Evolutionary conservation across 2,113 vertebrate genomes (phyloP).

Genomic region (Australoheros scitulus): DNA sequence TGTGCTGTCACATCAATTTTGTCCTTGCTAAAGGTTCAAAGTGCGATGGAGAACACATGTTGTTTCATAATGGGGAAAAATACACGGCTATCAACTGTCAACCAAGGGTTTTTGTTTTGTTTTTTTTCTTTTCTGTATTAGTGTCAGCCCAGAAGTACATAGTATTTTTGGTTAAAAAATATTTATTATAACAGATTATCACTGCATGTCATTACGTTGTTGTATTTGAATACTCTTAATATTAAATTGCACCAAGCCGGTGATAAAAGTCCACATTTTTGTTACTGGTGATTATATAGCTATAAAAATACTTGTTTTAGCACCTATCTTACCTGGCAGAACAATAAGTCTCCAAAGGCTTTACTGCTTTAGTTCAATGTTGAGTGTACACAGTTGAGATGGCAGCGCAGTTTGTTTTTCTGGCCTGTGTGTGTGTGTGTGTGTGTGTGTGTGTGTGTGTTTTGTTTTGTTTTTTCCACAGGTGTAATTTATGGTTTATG

Average conservation of each 20-base stretch:
- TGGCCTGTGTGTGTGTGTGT: neutral
- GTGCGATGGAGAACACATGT: neutral
- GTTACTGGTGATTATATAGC: neutral
- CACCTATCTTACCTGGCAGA: neutral
- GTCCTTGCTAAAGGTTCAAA: slow-evolving; percentile 1
- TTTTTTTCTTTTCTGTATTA: neutral
- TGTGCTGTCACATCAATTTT: neutral
- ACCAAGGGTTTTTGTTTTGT: too few relatives aligned
- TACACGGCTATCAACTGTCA: neutral
- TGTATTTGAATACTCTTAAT: neutral
- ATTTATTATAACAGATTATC: neutral
- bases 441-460: neutral
- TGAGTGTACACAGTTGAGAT: neutral
- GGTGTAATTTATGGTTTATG: slow-evolving; percentile 27
- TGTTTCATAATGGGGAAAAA: neutral
- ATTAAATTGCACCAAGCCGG: neutral
- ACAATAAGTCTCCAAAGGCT: neutral
- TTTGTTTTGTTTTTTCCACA: neutral
- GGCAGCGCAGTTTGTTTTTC: slow-evolving; percentile 22
- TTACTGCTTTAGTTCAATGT: neutral
- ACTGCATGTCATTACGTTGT: neutral
- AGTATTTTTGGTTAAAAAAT: neutral
- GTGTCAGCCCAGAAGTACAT: neutral
- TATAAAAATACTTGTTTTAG: neutral
- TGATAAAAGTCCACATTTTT: neutral